These are phyloP conservation scores for Balaeniceps rex DNA, from an alignment of 2,113 vertebrate species.

Conservation along the genomic window DNA sequence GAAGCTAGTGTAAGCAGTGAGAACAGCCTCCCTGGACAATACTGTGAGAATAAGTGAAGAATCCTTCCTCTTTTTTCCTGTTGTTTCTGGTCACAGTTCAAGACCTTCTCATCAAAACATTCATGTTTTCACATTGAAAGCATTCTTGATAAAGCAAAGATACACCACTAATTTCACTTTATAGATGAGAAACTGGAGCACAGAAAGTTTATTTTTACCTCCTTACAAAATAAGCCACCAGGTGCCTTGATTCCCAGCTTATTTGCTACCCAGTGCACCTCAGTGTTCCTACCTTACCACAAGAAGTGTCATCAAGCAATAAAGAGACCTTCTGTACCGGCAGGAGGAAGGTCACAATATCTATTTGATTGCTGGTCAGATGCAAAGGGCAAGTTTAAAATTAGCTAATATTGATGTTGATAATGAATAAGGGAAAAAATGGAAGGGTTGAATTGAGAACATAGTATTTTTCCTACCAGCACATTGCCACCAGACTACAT, in stretches of 20 bases:
- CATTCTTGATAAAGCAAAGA: background rate
- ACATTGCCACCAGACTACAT: background rate
- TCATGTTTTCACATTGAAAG: background rate
- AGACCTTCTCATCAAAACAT: background rate
- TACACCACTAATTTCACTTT: background rate
- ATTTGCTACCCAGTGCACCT: background rate
- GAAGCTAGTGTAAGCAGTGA: background rate
- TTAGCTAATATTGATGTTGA: background rate
- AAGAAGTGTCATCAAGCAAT: background rate
- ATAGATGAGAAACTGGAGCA: background rate
- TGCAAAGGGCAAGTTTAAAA: background rate
- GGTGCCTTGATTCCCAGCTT: background rate
- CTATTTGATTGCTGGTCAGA: background rate
- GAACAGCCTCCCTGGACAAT: background rate
- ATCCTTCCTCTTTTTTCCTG: background rate
- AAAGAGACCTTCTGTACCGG: background rate
- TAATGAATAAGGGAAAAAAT: background rate
- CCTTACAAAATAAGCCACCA: background rate
- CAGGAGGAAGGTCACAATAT: background rate
- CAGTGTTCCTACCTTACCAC: background rate
- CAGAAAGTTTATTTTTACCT: background rate
- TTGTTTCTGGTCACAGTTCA: background rate
- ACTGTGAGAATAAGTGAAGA: background rate
- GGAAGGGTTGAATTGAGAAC: background rate
- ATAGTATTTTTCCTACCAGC: background rate